Base-by-base conservation (phyloP, 1,140 invertebrate species). In the Penaeus japonicus region DNA sequence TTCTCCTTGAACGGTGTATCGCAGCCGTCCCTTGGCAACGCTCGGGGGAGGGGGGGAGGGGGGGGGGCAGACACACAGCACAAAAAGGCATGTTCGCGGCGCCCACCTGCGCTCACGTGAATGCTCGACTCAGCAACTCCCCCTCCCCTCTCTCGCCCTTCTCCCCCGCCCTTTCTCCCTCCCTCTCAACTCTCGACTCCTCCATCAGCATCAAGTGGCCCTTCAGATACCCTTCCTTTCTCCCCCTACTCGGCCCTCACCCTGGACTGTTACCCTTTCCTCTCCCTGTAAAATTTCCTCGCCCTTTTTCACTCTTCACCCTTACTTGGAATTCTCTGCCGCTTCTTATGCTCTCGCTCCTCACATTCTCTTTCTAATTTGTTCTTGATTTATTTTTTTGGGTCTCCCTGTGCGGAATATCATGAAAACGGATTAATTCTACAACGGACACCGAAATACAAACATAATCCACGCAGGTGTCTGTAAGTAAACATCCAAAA, bases 191-290 rank as follows among this genome's bases (percentile, higher is more conserved):
- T 84, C 82, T 84, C 82, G 82, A 84, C 82, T 84, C 82, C 82
- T 84, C 82, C 65, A 47, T 47, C 47, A 84, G 82, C 82, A 84
- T 84, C 82, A 84, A 84, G 82, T 84, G 82, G 82, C 82, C 32
- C 82, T 84, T 84, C 30, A 84, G 82, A 84, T 24, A 39, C 24
- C 39, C 59, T 32, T 22, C 20, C 18, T 20, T 22, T 18, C 59
- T 27, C 53, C 39, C 59, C 59, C 32, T 39, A 1, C 47, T 47
- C 32, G 15, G 17, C 59, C 32, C 62, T 73, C 55, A n/a, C n/a
- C 20, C 22, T 24, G 55, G 20, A 57, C 81, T 47, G 57, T 47
- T 47, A 15, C 47, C 47, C 47, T 47, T 47, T 15, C 47, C 47
- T 47, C 47, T 5, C 47, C 47, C 47, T 47, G 47, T n/a, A 47